Base-by-base conservation (phyloP, 2,113 vertebrate species). In the Aplodontia rufa region DNA sequence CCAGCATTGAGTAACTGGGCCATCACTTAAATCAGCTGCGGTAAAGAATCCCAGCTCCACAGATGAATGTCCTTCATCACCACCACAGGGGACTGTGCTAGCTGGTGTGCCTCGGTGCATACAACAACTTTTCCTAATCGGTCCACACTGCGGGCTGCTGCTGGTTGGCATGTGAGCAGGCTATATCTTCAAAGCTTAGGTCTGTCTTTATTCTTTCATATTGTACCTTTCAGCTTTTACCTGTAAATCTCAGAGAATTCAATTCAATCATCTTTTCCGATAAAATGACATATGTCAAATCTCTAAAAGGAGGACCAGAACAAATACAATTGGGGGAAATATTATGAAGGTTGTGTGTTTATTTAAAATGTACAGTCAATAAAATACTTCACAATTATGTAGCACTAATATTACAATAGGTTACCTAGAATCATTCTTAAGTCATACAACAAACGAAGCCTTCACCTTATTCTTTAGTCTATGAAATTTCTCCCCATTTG, bases 401-500 rank as follows among this genome's bases (percentile, higher is more conserved):
- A 72, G 5, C 42, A 35, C 84, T 96, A 85, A 35, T 91, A 66
- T 93, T 87, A 35, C 12, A 86, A 66, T 85, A 91, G 30, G 83
- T 94, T 53, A 69, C 40, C 42, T 37, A 13, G 24, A 94, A 90
- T 85, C 53, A 94, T 93, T 84, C 47, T 80, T 87, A 87, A 93
- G 17, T 60, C 74, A 92, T 62, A 91, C 30, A 93, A 45, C 37
- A 88, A 88, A 79, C 75, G 30, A 82, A 95, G 30, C 28, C 17
- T 30, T 93, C 45, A 96, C 79, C 51, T n/a, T 82, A 51, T 94
- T 83, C 74, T 89, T 95, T 80, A 87, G 58, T 32, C 68, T 86
- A 20, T 85, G 91, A 95, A 95, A 92, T 55, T 68, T 91, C 76
- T n/a, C 91, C 47, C 40, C 85, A 89, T 86, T 96, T 92, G 83